These are phyloP conservation scores for Rotaria magnacalcarata DNA, from an alignment of 2,888 invertebrate species.

Conservation along the genomic window DNA sequence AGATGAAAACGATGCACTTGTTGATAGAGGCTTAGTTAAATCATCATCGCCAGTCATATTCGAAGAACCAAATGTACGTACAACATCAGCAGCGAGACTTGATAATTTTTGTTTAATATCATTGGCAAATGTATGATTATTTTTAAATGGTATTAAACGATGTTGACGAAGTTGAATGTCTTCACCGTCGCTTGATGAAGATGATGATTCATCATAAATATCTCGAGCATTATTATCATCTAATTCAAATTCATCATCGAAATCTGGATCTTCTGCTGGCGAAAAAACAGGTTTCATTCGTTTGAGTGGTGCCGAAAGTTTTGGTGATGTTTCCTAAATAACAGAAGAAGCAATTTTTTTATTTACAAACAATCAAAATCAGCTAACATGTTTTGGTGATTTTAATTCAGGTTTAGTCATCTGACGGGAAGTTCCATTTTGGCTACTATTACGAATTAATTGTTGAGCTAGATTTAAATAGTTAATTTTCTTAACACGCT, in stretches of 20 bases:
- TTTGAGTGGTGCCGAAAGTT: neutral
- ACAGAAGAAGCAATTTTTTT: neutral
- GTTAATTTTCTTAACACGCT: slow-evolving; percentile 30
- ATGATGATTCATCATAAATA: slow-evolving; percentile 8
- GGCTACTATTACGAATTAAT: neutral
- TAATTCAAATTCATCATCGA: neutral
- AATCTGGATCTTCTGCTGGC: slow-evolving; percentile 3
- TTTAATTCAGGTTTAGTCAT: neutral
- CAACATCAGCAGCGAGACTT: slow-evolving; percentile 13
- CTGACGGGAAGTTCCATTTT: neutral
- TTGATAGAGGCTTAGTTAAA: neutral
- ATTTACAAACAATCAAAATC: neutral
- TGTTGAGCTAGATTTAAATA: slow-evolving; percentile 29
- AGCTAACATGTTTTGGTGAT: neutral
- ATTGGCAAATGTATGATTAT: slow-evolving; percentile 19
- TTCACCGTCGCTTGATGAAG: neutral
- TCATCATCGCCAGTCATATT: neutral
- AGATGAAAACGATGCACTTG: neutral
- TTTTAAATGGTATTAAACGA: neutral
- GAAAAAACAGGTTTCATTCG: slow-evolving; percentile 32
- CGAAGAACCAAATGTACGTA: slow-evolving; percentile 16
- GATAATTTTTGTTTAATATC: slow-evolving; percentile 28
- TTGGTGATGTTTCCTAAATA: neutral
- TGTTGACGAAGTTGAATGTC: neutral
- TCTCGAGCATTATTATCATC: neutral